Base-by-base conservation (phyloP, 1,140 invertebrate genomes). In the Lepidotrigona ventralis region DNA sequence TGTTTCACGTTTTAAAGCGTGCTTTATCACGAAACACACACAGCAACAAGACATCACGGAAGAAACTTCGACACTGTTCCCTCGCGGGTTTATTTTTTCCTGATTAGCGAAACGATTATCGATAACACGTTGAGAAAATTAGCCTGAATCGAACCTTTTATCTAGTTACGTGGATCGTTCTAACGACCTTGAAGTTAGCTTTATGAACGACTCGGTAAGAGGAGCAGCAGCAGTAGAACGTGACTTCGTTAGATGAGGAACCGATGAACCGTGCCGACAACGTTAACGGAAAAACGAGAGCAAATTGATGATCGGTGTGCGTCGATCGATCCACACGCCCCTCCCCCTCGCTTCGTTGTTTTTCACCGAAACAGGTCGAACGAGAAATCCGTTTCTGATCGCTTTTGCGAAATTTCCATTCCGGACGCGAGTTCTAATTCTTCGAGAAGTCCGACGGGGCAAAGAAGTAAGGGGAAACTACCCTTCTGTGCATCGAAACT, bases 101-200 rank as follows among this genome's bases (percentile, higher is more conserved):
- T 6, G n/a, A 29, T 15, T 33, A n/a, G 12, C 19, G 4, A 68
- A 54, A 54, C 15, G 26, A 66, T 53, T 68, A 33, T 68, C 51
- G 51, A 53, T 66, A 66, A 23, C 46, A 29, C 21, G 63, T 19
- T 39, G 26, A 78, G 63, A 54, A 78, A 78, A 69, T 69, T 69
- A 78, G 29, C 51, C 15, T 5, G 51, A 78, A 78, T 68, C 51
- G 51, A 66, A n/a, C 21, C 14, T n/a, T 33, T 54, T 78, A 78
- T 68, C 29, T 54, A 19, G 26, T 68, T 54, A 68, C 51, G 46
- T 77, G 75, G 60, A 66, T 77, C 60, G 75, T 6, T 66, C 14
- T 29, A 54, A 33, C 29, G 33, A n/a, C 29, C 51, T 54, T 39
- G 46, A 33, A 54, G 63, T 54, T 78, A 19, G 19, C 51, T 63